Base-by-base conservation (phyloP, 2,888 invertebrate genomes). In the Chrysolina haemoptera region DNA sequence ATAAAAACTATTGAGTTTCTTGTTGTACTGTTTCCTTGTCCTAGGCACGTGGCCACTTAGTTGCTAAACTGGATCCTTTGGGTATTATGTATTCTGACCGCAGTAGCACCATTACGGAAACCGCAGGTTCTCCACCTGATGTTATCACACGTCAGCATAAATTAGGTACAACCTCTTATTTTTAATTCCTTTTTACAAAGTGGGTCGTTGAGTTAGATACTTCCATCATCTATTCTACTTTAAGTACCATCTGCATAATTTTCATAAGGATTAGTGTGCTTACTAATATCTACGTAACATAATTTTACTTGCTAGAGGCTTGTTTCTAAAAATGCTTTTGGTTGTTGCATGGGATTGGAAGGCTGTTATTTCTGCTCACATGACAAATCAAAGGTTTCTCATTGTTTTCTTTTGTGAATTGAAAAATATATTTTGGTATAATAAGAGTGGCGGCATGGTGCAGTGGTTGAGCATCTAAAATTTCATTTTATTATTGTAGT, bases 31-130 rank as follows among this genome's bases (percentile, higher is more conserved):
- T 59, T 53, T 55, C 74, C 62, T 74, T 75, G 48, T 70, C 75
- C 72, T 84, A 97, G 96, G 94, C 96, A 88, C 94, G 97, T 89
- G 98, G 97, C 87, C 97, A 98, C 91, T 93, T 96, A 90, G 94
- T 96, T 85, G 96, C 97, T 82, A 94, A 95, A 88, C 90, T 98
- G 91, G 98, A 98, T 91, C 98, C 98, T 82, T 92, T 98, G 88
- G 95, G 94, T 90, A 96, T 98, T 90, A 94, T 91, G 89, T 93
- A 93, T 89, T 91, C 92, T 86, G 87, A 88, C 80, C 84, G 90
- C 74, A 85, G 81, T 22, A 86, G 85, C 50, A 87, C 87, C 70
- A 85, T 87, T 77, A 85, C 86, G 59, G 86, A 91, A 83, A 88
- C 90, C 83, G 89, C 89, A 83, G 91, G 90, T 80, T 87, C 89